Evolutionary conservation across 2,113 vertebrate species (phyloP), one percentile per base, ranked within the genome.

Genomic region (Asarcornis scutulata): DNA sequence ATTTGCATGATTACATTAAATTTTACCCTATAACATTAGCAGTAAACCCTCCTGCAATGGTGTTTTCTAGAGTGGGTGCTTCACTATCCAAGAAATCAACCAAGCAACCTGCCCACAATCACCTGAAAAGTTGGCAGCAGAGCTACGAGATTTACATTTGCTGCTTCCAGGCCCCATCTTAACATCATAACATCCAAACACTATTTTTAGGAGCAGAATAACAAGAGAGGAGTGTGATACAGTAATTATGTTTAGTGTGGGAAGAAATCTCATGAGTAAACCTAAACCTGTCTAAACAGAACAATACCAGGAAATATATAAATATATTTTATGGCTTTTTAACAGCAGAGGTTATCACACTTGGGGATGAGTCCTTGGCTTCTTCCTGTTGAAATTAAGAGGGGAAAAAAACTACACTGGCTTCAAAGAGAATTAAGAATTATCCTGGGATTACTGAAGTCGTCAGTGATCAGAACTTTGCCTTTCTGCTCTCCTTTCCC

Each of bases 381-480:
- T 88, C 86, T 96, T 95, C 91, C 86, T 95, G 95, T 82, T 91
- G 81, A 92, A 95, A 89, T 44, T 56, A 75, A 75, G 52, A 86
- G 20, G 46, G 46, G 8, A 23, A 20, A 48, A 91, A 91, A 75
- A 95, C 46, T 63, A 53, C 53, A 60, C 83, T 69, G 34, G 53
- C 86, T 95, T 95, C 93, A 93, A 97, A 97, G 89, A 86, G 58
- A 91, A 82, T 53, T 56, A 84, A 62, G 91, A 96, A 94, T 92
- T 93, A 73, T 73, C 89, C 36, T 82, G 91, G 93, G 94, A 95
- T 89, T 92, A 69, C 69, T 92, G 9, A 82, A 93, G 62, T 58
- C 5, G 0, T 31, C 74, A 87, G 77, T 62, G 44, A 85, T 64
- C 60, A 89, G 83, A 89, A 82, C 88, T 95, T 76, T 85, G 77